These are phyloP conservation scores for Zaprionus inermis DNA, from an alignment of 1,140 invertebrate genomes.

Conservation along the genomic window DNA sequence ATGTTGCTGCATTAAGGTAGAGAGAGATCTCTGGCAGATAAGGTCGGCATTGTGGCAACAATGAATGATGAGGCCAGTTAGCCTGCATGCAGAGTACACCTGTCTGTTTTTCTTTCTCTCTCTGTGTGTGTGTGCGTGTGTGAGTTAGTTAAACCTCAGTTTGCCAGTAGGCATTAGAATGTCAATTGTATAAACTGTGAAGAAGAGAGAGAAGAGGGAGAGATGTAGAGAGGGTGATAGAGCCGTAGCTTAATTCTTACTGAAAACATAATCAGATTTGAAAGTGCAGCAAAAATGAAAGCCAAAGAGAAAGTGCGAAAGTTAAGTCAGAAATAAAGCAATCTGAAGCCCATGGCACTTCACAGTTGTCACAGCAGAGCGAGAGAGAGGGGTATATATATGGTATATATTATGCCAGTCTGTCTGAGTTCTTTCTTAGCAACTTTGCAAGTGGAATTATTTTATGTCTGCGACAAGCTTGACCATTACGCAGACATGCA, in stretches of 20 bases:
- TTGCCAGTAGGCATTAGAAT: not conserved
- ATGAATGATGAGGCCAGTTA: slow-evolving; percentile 16
- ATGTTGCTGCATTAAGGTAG: slow-evolving; percentile 16
- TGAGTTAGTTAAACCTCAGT: slow-evolving; percentile 1
- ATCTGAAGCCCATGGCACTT: not conserved
- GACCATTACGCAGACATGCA: slow-evolving; percentile 4
- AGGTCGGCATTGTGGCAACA: not conserved
- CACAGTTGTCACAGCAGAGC: not conserved
- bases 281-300: not conserved
- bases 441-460: not conserved
- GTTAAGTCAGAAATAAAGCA: not conserved
- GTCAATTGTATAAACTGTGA: not conserved
- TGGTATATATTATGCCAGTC: not conserved
- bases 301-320: not conserved
- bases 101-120: not conserved
- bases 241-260: not conserved
- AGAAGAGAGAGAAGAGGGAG: not conserved
- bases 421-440: not conserved
- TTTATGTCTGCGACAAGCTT: slow-evolving; percentile 9
- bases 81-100: not conserved
- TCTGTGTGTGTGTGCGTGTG: not conserved
- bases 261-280: slow-evolving; percentile 1
- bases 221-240: not conserved
- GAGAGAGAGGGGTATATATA: not conserved
- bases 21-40: slow-evolving; percentile 13